Base-by-base conservation (phyloP, 2,888 invertebrate species). In the Agrenia bidenticulata region DNA sequence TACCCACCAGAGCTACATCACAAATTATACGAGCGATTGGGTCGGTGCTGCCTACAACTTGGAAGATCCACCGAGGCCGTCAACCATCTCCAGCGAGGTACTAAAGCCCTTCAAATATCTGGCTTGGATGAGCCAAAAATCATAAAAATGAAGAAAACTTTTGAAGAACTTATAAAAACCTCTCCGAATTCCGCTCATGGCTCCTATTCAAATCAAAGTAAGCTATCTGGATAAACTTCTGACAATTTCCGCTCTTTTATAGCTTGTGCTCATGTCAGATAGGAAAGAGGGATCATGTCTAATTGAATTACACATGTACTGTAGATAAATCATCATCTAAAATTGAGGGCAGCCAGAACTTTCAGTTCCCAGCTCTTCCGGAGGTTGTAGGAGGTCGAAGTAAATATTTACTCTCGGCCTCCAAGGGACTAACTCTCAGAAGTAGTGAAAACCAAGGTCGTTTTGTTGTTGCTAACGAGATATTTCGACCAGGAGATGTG, bases 1-100 rank as follows among this genome's bases (percentile, higher is more conserved):
- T 92, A 92, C 78, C 91, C 92, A 50, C 41, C 17, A 4, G 73
- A 74, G 50, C 69, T 76, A 11, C 73, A 73, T 59, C 68, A 72
- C 64, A 76, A 76, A 63, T 64, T 76, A 26, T 66, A 69, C 50
- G 76, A 76, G 45, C 69, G 76, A 21, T 58, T 72, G 7, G 76
- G 68, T 13, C 63, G 72, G 15, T 73, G 70, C 63, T 74, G 66
- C 60, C 59, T 68, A 2, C 61, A 66, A 32, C 55, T 54, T 42
- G 71, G 68, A 9, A 70, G 72, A 42, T 21, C 37, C 24, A 24
- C 24, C 1, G 73, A 73, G 49, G 76, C 73, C 5, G 24, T 60
- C n/a, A 64, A 64, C 45, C 41, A 66, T 21, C 66, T 73, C 32
- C 66, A 72, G 41, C 59, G 58, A 53, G 75, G 73, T 41, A 60